These are phyloP conservation scores for Agriopis marginaria DNA, from an alignment of 2,888 invertebrate species.

Conservation along the genomic window DNA sequence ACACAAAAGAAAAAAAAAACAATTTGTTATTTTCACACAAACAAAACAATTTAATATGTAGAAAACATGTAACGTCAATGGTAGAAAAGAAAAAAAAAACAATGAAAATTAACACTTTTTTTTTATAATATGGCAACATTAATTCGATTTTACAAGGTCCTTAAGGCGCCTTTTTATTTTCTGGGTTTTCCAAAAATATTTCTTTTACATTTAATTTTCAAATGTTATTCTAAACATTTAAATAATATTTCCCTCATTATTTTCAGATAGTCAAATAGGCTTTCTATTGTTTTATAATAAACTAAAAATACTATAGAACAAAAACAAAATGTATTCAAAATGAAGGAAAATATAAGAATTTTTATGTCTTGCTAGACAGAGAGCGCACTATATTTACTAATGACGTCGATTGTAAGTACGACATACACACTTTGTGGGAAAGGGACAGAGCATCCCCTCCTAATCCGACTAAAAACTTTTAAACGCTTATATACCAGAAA, in stretches of 20 bases:
- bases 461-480: too few species aligned
- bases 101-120: background rate
- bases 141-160: background rate
- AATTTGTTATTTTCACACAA: slow-evolving; percentile 5
- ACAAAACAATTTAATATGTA: background rate
- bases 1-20: background rate
- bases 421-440: too few species aligned
- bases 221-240: background rate
- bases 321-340: too few species aligned
- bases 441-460: too few species aligned
- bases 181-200: too few species aligned
- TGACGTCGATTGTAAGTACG: too few species aligned
- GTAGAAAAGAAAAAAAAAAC: background rate
- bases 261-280: background rate
- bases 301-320: background rate
- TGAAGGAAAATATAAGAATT: too few species aligned
- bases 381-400: too few species aligned
- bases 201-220: background rate
- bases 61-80: background rate
- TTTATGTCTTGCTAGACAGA: too few species aligned
- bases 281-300: background rate
- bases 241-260: background rate
- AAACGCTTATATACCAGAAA: too few species aligned
- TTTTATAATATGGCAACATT: slow-evolving; percentile 4
- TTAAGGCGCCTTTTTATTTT: too few species aligned